These are phyloP conservation scores for Propithecus deckenii DNA, from an alignment of 2,797 vertebrate genomes.

Conservation along the genomic window DNA sequence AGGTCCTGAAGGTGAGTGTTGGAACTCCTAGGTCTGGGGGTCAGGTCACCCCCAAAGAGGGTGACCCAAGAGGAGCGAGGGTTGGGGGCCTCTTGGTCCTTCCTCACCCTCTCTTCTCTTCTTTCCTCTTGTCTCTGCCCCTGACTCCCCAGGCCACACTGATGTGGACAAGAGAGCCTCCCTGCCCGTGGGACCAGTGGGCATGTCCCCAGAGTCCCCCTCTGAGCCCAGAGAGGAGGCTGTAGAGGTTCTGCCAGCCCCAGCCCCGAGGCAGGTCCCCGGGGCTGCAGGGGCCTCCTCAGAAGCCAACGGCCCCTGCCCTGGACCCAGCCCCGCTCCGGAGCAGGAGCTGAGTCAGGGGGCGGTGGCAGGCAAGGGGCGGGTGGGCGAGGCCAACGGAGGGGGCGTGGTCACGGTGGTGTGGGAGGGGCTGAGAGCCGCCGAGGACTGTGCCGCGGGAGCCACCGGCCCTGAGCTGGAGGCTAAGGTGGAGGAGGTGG, in stretches of 20 bases:
- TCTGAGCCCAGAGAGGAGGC: slow-evolving; percentile 19
- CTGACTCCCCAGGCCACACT: not conserved
- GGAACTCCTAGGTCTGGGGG: not conserved
- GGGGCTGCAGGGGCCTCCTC: not conserved
- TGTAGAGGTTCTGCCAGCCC: not conserved
- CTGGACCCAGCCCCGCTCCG: not conserved
- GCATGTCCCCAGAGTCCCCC: not conserved
- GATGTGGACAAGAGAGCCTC: slow-evolving; percentile 67
- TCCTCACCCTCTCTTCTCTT: not conserved
- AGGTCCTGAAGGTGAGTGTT: slow-evolving; percentile 64
- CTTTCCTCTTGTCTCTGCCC: not conserved
- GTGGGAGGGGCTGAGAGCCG: slow-evolving; percentile 66
- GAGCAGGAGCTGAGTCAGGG: not conserved
- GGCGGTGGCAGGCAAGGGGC: accelerated
- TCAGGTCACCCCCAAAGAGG: not conserved
- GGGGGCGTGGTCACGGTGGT: slow-evolving; percentile 56
- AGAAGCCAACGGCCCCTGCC: slow-evolving; percentile 71
- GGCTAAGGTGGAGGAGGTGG: slow-evolving; percentile 47
- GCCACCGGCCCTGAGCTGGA: slow-evolving; percentile 15
- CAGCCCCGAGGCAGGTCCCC: not conserved
- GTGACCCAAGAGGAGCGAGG: not conserved
- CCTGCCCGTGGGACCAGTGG: not conserved
- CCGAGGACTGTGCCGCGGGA: not conserved
- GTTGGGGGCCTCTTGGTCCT: not conserved
- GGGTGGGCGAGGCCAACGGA: not conserved